Evolutionary conservation across 2,888 invertebrate species (phyloP), one percentile per base, ranked within the genome.

Genomic region (Polyploca ridens): DNA sequence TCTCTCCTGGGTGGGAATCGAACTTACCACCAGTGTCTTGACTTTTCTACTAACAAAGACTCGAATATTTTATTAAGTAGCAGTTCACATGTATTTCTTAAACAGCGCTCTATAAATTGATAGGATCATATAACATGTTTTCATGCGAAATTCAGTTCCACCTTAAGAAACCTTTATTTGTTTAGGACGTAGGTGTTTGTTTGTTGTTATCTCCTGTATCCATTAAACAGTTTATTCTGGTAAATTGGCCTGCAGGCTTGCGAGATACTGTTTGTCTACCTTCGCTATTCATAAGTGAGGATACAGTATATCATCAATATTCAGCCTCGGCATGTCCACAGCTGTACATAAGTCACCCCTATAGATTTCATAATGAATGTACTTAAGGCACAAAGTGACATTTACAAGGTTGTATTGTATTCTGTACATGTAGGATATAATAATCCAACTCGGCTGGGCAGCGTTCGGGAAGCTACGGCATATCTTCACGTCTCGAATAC

Each of bases 121-220:
- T 61, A 35, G 41, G 41, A 19, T 27, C 38, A 60, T 38, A 1
- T 38, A 1, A 41, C 44, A 19, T 60, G 27, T 41, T 38, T n/a
- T 10, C 13, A 27, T 19, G 13, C 16, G 27, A 61, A 41, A 19
- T 41, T 41, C 41, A n/a, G 19, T 27, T 41, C 11, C 41, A 44
- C 41, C 44, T 61, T 44, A 61, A 41, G 41, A 41, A 61, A 61
- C 44, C 41, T 13, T 54, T 61, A 61, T 61, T 61, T 61, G 41
- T 27, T 38, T 61, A 61, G 61, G 61, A 41, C 41, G 61, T 44
- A 61, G 35, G 41, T 61, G 61, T 38, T 61, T 38, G 38, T 60
- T 60, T 19, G 41, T 60, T 41, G 61, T 61, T 61, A 61, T 61
- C 61, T 61, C 27, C 13, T 41, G 61, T 61, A 61, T 61, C 61